Base-by-base conservation (phyloP, 2,888 invertebrate genomes). In the Noctuana brunneofusca region DNA sequence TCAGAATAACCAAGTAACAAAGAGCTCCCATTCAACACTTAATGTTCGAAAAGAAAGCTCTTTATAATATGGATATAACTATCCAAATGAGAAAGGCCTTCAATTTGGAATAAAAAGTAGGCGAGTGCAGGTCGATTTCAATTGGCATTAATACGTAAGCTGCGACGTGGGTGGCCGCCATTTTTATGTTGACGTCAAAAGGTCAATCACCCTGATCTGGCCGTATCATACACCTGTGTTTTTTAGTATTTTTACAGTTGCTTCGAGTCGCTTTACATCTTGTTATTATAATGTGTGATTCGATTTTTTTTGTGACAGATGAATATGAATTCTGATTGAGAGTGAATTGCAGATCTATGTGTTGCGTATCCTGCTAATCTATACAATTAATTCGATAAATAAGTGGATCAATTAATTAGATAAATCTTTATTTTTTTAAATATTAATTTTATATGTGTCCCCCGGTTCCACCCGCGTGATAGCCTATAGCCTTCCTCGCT, bases 161-260 rank as follows among this genome's bases (percentile, higher is more conserved):
- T 9, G 38, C 55, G 68, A 74, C 84, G 87, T 89, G 89, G 89
- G 89, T 89, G 89, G 89, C 83, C 82, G 89, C 83, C 82, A 83
- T 83, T 81, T 84, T 84, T 83, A 80, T 83, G 76, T 77, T 72
- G 71, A 78, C 83, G 88, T 87, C 87, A 85, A 85, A 86, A 84
- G 89, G 82, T 87, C 87, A 76, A 81, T 83, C 78, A 85, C 84
- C 86, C 74, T 69, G 56, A 62, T 62, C 46, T 38, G 54, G 14
- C 16, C 41, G 46, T 54, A 55, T 41, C 38, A 81, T n/a, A n/a
- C 86, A 86, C 84, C 83, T 85, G 81, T 79, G 71, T 75, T 73
- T 70, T 75, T 74, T 74, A 67, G 69, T 79, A 75, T 80, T 78
- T 77, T 76, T 71, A 78, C 78, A 79, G 78, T 76, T 80, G 78